These are phyloP conservation scores for Buceros bicornis DNA, from an alignment of 2,797 vertebrate genomes.

Conservation along the genomic window DNA sequence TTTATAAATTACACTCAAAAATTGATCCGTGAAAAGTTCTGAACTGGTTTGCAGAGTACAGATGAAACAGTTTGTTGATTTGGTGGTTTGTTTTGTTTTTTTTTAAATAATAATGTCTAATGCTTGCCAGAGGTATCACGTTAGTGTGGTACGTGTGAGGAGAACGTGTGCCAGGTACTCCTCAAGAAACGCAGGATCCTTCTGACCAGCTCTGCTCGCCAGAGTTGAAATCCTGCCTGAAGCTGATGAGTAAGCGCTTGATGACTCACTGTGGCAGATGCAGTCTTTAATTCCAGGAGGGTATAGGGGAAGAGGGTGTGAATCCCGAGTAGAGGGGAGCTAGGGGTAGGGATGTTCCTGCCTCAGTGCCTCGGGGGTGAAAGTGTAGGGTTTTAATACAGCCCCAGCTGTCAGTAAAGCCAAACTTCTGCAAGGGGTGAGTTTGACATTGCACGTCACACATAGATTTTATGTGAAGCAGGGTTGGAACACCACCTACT, in stretches of 20 bases:
- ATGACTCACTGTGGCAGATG: constrained; percentile 68
- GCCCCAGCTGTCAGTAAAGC: constrained; percentile 25
- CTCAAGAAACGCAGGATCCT: constrained; percentile 19
- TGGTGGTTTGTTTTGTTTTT: neutral
- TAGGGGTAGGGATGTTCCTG: constrained; percentile 43
- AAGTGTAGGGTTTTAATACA: constrained; percentile 47
- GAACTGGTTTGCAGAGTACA: neutral
- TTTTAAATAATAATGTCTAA: neutral
- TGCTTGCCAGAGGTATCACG: neutral
- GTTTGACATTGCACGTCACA: constrained; percentile 59
- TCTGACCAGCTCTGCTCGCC: constrained; percentile 41
- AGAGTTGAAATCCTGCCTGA: constrained; percentile 60
- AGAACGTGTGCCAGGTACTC: neutral
- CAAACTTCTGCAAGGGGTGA: constrained; percentile 32
- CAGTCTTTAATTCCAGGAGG: constrained; percentile 58
- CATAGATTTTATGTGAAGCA: constrained; percentile 41
- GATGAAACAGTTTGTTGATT: neutral
- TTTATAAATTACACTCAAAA: neutral
- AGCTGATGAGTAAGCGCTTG: constrained; percentile 71
- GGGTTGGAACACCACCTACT: constrained; percentile 70
- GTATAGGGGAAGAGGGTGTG: constrained; percentile 55
- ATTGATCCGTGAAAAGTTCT: neutral
- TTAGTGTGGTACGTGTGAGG: neutral
- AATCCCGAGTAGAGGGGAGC: constrained; percentile 49
- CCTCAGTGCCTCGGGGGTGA: constrained; percentile 40